Percentiles rank a stretch among this genome's conserved stretches.
phyloP scores from a whole-genome alignment of 2,113 vertebrate species.

The Candoia aspera region DNA sequence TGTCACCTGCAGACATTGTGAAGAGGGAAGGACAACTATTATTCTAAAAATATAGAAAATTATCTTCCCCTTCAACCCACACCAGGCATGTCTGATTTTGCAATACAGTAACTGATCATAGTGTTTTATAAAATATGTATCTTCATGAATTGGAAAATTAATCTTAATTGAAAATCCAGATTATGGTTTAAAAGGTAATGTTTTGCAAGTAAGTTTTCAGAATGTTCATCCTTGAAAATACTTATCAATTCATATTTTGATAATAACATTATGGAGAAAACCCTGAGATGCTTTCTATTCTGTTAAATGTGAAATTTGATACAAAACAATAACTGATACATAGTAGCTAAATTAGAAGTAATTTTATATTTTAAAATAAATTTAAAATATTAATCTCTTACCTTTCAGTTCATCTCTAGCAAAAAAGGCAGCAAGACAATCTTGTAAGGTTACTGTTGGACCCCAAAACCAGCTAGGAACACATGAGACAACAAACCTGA shows the following conservation, averaged over 20 bases:
- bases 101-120: neutral
- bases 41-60: constrained; percentile 24
- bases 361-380: constrained; percentile 26
- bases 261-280: neutral
- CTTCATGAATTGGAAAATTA: neutral
- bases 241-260: neutral
- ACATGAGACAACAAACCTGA: constrained; percentile 80
- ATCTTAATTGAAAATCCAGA: neutral
- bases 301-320: neutral
- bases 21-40: constrained; percentile 43
- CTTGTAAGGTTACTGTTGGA: constrained; percentile 96
- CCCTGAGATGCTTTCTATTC: neutral
- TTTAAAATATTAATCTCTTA: constrained; percentile 66
- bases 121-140: neutral
- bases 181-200: neutral
- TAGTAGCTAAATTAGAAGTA: neutral
- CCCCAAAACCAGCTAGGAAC: constrained; percentile 98
- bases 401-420: constrained; percentile 98
- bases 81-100: neutral
- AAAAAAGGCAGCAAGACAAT: constrained; percentile 98
- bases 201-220: neutral
- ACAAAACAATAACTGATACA: neutral
- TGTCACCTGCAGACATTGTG: constrained; percentile 84
- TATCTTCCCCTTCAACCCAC: neutral
- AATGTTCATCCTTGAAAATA: neutral